Conservation (phyloP, 2,797 vertebrate species). For the Peromyscus melanophrys region DNA sequence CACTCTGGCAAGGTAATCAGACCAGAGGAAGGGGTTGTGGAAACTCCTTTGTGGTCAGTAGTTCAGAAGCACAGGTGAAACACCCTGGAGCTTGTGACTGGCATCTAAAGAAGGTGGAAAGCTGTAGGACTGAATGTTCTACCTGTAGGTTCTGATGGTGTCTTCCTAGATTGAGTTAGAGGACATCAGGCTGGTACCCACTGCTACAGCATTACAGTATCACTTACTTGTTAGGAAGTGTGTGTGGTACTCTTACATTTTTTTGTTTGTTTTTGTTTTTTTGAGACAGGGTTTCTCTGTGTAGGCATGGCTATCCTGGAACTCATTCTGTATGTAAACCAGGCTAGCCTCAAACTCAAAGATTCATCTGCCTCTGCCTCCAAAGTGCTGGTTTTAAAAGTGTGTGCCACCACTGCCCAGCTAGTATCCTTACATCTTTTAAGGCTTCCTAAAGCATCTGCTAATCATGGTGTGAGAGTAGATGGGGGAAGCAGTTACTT, state of each 20-base stretch:
- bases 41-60: too few relatives aligned
- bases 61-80: not conserved
- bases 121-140: not conserved
- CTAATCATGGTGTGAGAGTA: not conserved
- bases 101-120: not conserved
- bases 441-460: not conserved
- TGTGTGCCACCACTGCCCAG: not conserved
- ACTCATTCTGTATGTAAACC: not conserved
- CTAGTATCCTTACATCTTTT: not conserved
- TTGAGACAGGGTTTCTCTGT: not conserved
- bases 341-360: not conserved
- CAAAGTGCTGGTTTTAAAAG: not conserved
- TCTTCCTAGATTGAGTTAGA: not conserved
- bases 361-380: not conserved
- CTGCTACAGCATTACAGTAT: not conserved
- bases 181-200: not conserved
- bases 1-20: not conserved
- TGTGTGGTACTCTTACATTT: not conserved
- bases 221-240: not conserved
- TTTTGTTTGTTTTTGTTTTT: not conserved
- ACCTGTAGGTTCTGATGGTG: not conserved
- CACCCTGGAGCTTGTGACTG: not conserved
- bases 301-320: not conserved
- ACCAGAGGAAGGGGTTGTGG: not conserved
- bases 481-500: too few relatives aligned